Evolutionary conservation across 2,113 vertebrate species (phyloP), one percentile per base, ranked within the genome.

Genomic region (Leucoraja erinaceus): DNA sequence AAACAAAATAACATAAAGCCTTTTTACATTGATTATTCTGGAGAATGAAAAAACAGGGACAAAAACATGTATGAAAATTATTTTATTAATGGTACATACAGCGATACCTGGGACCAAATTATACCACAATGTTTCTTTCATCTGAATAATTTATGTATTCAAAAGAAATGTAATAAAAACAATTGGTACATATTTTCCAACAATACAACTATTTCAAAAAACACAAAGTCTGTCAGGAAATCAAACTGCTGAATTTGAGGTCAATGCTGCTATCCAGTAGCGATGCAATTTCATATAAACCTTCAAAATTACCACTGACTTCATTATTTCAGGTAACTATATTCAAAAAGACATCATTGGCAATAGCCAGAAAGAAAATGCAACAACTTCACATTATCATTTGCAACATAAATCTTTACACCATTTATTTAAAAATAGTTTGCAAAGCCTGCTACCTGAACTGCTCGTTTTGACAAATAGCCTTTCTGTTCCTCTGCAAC

Each of bases 131-230:
- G 22, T 38, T 91, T 14, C 66, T 91, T 91, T 91, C 66, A 91
- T 25, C 33, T 18, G 68, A 91, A 91, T 74, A 91, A 74, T 91
- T 74, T 91, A 72, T 91, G 68, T 47, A 72, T 91, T 70, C 20
- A 74, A 74, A 74, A 28, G 3, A 91, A 90, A 66, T 70, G 16
- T 16, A 72, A 91, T 54, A 61, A 63, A 72, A 66, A 90, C 4
- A 90, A 18, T 4, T 90, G n/a, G 88, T 18, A 33, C 88, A 70
- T 68, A 70, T 18, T 70, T 66, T 31, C n/a, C n/a, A 31, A 28
- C n/a, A 72, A 68, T 63, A 66, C 5, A 70, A 90, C 38, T 91
- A 72, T 33, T 47, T 9, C 16, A 91, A 70, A 91, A 31, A n/a
- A 63, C 59, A 63, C 59, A 31, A 86, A 91, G 3, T 70, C 70